Percentiles rank a stretch among this genome's conserved stretches.
These are phyloP conservation scores for Polylopha cassiicola DNA, from an alignment of 2,888 invertebrate genomes.

Conservation along the genomic window DNA sequence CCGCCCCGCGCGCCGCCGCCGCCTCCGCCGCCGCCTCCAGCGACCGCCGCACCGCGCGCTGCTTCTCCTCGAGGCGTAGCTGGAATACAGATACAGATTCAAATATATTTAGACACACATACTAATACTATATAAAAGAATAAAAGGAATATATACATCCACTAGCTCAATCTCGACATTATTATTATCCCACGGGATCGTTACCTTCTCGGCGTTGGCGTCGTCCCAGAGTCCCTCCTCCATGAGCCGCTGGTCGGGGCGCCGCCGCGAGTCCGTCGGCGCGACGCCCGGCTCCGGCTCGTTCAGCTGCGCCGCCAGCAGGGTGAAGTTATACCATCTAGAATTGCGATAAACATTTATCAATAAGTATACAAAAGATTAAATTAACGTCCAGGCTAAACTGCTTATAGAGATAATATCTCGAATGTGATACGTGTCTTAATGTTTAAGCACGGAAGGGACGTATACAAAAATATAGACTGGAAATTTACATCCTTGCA, in stretches of 20 bases:
- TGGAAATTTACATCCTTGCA: no score
- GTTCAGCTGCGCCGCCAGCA: constrained; percentile 96
- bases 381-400: no score
- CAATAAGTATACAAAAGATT: constrained; percentile 4
- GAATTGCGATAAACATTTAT: constrained; percentile 7
- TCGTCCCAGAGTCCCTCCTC: constrained; percentile 95
- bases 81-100: no score
- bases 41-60: constrained; percentile 86
- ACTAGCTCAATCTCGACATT: no score
- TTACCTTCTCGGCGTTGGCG: constrained; percentile 87
- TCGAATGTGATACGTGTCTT: no score
- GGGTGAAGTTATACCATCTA: constrained; percentile 94
- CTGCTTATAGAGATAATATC: no score
- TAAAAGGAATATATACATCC: no score
- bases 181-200: no score
- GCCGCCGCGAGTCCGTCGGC: constrained; percentile 93
- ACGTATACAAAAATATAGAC: background rate
- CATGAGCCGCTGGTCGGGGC: constrained; percentile 99
- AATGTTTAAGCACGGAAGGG: no score
- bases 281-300: constrained; percentile 95
- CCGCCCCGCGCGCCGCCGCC: constrained; percentile 79
- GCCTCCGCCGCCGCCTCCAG: constrained; percentile 88
- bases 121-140: no score
- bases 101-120: no score
- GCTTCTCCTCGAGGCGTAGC: constrained; percentile 93